Conservation (phyloP, 2,113 vertebrate genomes). For the Eulemur macaco region DNA sequence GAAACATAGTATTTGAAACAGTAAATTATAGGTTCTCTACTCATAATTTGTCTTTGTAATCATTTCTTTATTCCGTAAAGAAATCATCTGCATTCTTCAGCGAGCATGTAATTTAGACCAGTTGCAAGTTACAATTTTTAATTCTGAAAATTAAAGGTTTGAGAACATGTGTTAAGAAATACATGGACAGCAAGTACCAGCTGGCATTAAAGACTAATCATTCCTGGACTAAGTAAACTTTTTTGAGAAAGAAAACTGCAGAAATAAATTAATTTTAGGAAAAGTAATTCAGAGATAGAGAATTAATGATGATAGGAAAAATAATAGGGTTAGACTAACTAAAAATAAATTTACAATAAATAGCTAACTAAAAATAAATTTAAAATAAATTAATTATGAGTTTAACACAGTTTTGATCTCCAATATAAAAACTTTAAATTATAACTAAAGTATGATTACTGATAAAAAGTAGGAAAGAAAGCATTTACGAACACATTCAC, state of each 20-base stretch:
- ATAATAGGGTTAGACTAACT: neutral
- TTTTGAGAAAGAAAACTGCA: constrained; percentile 19
- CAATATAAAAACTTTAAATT: neutral
- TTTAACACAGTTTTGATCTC: constrained; percentile 15
- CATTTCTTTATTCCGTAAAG: constrained; percentile 16
- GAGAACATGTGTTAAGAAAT: neutral
- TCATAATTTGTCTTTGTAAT: constrained; percentile 26
- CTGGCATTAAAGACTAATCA: neutral
- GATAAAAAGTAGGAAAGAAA: neutral
- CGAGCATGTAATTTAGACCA: constrained; percentile 3
- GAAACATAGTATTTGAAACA: neutral
- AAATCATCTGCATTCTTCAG: neutral
- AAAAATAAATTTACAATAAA: constrained; percentile 7
- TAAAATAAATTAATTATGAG: constrained; percentile 7
- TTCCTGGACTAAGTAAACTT: constrained; percentile 30
- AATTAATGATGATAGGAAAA: constrained; percentile 11
- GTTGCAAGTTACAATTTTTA: neutral
- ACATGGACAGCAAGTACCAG: neutral
- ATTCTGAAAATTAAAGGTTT: constrained; percentile 44
- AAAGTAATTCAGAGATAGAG: neutral
- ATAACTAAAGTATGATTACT: neutral
- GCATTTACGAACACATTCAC: neutral
- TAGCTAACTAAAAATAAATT: neutral
- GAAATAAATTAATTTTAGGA: constrained; percentile 2
- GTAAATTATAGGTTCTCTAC: constrained; percentile 4